Conservation (phyloP, 2,888 invertebrate species). For the Scrobipalpa costella region DNA sequence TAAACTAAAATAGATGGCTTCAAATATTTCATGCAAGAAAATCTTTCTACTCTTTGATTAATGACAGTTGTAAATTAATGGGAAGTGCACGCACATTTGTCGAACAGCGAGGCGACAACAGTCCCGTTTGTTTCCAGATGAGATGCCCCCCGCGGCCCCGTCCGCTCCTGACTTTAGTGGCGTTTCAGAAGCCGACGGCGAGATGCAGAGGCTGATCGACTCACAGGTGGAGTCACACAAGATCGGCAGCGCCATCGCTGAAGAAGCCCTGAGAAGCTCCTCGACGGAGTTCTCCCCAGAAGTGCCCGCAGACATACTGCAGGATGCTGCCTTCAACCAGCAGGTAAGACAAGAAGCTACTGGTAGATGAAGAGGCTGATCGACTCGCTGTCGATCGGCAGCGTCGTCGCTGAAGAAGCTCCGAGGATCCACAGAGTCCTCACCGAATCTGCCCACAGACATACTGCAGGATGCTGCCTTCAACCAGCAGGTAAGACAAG, state of each 20-base stretch:
- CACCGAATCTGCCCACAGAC: constrained; percentile 57
- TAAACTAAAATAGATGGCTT: no score
- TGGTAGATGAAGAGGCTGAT: no score
- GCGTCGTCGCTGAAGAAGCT: no score
- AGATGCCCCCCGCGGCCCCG: constrained; percentile 19
- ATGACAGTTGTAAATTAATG: neutral
- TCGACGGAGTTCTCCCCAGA: constrained; percentile 55
- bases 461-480: constrained; percentile 59
- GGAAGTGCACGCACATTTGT: neutral
- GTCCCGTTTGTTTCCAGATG: constrained; percentile 26
- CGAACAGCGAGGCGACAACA: constrained; percentile 28
- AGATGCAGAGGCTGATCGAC: constrained; percentile 86
- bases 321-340: constrained; percentile 56
- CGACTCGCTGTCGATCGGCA: no score
- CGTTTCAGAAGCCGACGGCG: constrained; percentile 78
- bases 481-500: constrained; percentile 50
- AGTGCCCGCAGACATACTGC: constrained; percentile 53
- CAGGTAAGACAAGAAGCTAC: constrained; percentile 44
- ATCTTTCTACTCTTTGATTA: no score
- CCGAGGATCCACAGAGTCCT: no score
- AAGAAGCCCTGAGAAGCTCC: constrained; percentile 82
- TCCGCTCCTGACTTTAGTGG: constrained; percentile 31
- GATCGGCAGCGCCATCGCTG: constrained; percentile 92
- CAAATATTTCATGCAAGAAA: no score
- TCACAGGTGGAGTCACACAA: constrained; percentile 91